Base-by-base conservation (phyloP, 2,797 vertebrate genomes). In the Oryzias sinensis region DNA sequence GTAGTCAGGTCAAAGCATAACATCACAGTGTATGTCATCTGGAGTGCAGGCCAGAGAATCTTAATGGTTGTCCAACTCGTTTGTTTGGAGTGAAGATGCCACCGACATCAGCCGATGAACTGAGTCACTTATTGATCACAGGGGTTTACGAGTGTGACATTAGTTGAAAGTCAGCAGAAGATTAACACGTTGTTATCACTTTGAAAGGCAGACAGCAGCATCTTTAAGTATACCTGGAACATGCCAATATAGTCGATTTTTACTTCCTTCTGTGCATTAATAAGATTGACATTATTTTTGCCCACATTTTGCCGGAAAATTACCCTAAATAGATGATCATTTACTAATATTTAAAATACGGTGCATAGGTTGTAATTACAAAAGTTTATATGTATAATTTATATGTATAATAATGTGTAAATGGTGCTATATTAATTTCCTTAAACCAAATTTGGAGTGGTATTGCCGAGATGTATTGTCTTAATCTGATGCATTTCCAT, bases 61-160 rank as follows among this genome's bases (percentile, higher is more conserved):
- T 3, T 44, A 57, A 64, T 45, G 15, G 54, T 53, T 33, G 42
- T 18, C 18, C 33, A 43, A 53, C 18, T 54, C 48, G 43, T 54
- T 41, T 64, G 45, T 37, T 29, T 33, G 51, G 15, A 13, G 6
- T 44, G 20, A 49, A 70, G 18, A 18, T n/a, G 8, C 57, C 52
- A 29, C 46, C 56, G 76, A 59, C 49, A 54, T 59, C 51, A 64
- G 52, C 58, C 53, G 74, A 76, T 79, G 65, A 57, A 9, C 56
- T 24, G 45, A 57, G 48, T 70, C 54, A 47, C 48, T 72, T 68
- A 72, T 75, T 72, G 78, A 89, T 87, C 76, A 67, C 2, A 0
- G 22, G 48, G 63, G 44, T 60, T 68, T 27, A 58, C 41, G 65
- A 79, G 72, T 51, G 49, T 82, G 72, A 69, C 70, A 69, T 77